Evolutionary conservation across 2,797 vertebrate species (phyloP).

Genomic region (Balearica regulorum): DNA sequence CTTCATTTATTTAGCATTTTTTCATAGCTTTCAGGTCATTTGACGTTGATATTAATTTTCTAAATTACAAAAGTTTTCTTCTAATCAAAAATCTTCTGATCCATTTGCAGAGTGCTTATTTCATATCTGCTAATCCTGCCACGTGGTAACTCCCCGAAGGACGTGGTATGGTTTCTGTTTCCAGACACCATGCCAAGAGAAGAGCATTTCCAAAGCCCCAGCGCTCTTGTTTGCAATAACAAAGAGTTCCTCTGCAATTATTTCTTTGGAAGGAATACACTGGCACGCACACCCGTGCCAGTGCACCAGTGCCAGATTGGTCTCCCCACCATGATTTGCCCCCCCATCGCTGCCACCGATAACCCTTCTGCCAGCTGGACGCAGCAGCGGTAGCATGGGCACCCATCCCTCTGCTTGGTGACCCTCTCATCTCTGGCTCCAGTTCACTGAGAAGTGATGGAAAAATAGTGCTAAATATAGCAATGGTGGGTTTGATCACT

Average conservation of each 20-base stretch:
- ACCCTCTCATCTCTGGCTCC: neutral
- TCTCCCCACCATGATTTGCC: no score
- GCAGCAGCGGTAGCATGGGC: neutral
- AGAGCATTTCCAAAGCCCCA: neutral
- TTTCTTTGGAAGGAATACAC: neutral
- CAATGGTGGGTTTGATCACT: no score
- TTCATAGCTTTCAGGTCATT: neutral
- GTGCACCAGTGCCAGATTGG: neutral
- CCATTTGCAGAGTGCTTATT: neutral
- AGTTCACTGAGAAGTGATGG: neutral
- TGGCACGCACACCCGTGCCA: rapidly evolving
- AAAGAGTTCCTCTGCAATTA: neutral
- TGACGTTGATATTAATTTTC: neutral
- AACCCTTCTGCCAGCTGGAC: neutral
- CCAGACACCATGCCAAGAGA: no score
- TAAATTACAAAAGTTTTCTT: neutral
- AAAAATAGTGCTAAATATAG: neutral
- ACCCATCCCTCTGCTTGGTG: neutral
- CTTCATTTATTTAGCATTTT: neutral
- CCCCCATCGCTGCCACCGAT: neutral
- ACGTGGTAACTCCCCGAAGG: neutral
- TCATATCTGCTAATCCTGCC: neutral
- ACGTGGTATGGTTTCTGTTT: neutral
- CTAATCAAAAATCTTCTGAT: neutral
- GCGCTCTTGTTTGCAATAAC: neutral